Conservation (phyloP, 2,113 vertebrate species). For the Sarotherodon lohbergeri region DNA sequence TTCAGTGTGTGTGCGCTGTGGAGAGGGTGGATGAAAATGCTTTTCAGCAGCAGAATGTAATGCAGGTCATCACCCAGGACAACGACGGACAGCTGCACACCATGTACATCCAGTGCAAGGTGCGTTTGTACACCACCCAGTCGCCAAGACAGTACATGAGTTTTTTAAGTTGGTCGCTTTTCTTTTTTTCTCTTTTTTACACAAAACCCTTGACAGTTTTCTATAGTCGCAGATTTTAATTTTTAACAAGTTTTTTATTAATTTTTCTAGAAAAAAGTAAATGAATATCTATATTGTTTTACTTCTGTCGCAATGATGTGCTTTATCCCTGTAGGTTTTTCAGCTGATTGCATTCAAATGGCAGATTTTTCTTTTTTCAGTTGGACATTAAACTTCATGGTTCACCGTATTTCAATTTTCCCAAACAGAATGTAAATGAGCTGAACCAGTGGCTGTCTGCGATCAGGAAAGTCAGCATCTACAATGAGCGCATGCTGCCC, state of each 20-base stretch:
- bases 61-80: slow-evolving; percentile 85
- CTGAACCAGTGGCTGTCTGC: slow-evolving; percentile 91
- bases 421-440: slow-evolving; percentile 82
- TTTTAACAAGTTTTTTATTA: background rate
- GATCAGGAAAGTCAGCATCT: slow-evolving; percentile 81
- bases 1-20: slow-evolving; percentile 79
- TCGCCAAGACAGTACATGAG: background rate
- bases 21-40: slow-evolving; percentile 87
- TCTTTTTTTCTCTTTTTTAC: background rate
- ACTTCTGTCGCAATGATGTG: background rate
- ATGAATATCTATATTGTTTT: background rate
- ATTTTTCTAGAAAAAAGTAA: background rate
- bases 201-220: background rate
- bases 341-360: background rate
- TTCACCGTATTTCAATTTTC: background rate
- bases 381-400: background rate
- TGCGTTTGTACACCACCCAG: slow-evolving; percentile 28
- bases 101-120: slow-evolving; percentile 92
- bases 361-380: background rate
- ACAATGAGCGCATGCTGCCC: slow-evolving; percentile 78
- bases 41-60: slow-evolving; percentile 86
- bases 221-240: background rate
- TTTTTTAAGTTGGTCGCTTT: background rate
- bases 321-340: background rate
- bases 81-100: slow-evolving; percentile 69